Conservation (phyloP, 2,797 vertebrate genomes). For the Sebastes elongatus region DNA sequence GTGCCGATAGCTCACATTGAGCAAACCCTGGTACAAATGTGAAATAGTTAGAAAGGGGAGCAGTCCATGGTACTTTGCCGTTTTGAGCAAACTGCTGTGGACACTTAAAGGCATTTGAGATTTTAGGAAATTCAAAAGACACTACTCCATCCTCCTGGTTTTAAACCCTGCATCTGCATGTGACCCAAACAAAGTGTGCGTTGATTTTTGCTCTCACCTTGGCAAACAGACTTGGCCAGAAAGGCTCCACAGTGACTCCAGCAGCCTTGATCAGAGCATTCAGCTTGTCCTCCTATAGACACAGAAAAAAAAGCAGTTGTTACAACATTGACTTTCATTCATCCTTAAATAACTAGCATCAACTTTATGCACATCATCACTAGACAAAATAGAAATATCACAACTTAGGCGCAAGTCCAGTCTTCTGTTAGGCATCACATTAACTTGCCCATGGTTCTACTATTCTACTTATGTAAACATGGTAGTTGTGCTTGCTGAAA, state of each 20-base stretch:
- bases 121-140: background rate
- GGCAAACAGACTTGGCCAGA: slow-evolving; percentile 97
- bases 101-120: background rate
- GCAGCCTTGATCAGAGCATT: slow-evolving; percentile 97
- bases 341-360: background rate
- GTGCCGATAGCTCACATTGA: too few relatives aligned
- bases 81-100: background rate
- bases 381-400: background rate
- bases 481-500: too few relatives aligned
- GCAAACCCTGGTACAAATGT: background rate
- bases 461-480: background rate
- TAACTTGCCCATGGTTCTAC: too few relatives aligned
- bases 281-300: slow-evolving; percentile 94
- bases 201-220: slow-evolving; percentile 83
- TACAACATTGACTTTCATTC: background rate
- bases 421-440: background rate
- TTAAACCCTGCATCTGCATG: background rate
- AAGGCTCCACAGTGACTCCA: slow-evolving; percentile 93
- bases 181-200: rapidly evolving
- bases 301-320: background rate
- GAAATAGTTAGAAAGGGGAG: background rate
- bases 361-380: too few relatives aligned
- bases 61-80: background rate
- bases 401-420: rapidly evolving
- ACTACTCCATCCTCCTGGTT: background rate